Percentiles rank a stretch among this genome's conserved stretches.
phyloP scores from a whole-genome alignment of 2,888 invertebrate species.

The Plagiodera versicolora region DNA sequence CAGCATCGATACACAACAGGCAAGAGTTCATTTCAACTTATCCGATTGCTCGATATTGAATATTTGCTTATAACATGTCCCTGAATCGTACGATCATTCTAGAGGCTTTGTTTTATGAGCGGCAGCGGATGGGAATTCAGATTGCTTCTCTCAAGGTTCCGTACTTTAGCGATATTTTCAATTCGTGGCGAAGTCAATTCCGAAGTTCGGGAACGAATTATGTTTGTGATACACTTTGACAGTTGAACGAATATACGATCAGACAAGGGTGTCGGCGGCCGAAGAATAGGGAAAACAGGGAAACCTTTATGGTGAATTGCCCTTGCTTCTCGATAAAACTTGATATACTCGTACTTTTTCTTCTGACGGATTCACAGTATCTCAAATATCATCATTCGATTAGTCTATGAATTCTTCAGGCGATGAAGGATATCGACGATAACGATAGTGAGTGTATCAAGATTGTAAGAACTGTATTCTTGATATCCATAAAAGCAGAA shows the following conservation, averaged over 20 bases:
- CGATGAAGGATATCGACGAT: too few relatives aligned
- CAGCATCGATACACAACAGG: conserved; percentile 1
- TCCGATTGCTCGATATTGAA: conserved; percentile 21
- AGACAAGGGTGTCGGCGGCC: conserved; percentile 15
- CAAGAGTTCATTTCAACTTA: conserved; percentile 6
- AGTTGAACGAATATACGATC: conserved; percentile 38
- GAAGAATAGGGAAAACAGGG: background rate
- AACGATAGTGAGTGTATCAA: too few relatives aligned
- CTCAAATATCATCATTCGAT: too few relatives aligned
- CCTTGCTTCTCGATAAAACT: background rate
- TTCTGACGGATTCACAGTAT: too few relatives aligned
- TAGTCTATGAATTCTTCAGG: too few relatives aligned
- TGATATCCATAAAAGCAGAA: too few relatives aligned
- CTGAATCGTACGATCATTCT: conserved; percentile 40
- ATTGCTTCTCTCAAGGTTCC: conserved; percentile 46
- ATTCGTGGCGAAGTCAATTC: conserved; percentile 45
- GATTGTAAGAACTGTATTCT: too few relatives aligned
- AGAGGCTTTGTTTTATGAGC: conserved; percentile 43
- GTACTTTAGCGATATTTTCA: conserved; percentile 49
- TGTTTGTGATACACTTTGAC: conserved; percentile 49
- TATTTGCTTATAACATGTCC: conserved; percentile 40
- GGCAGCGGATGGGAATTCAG: conserved; percentile 43
- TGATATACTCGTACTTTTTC: background rate
- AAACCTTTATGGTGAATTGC: conserved; percentile 6
- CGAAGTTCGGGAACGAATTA: conserved; percentile 48